phyloP scores from a whole-genome alignment of 2,113 vertebrate species.

The Gorsachius goisagi region DNA sequence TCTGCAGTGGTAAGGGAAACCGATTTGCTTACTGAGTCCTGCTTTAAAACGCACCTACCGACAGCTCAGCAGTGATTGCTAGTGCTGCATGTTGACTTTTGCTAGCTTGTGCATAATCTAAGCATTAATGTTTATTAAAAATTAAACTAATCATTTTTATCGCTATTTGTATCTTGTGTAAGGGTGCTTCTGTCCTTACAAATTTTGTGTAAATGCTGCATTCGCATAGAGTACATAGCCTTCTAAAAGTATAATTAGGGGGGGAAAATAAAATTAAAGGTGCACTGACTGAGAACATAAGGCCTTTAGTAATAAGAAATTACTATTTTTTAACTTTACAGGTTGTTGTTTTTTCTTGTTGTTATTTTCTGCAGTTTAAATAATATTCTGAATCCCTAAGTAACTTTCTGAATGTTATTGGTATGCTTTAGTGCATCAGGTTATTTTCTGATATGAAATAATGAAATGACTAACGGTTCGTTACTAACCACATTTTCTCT shows the following conservation, averaged over 20 bases:
- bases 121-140: background rate
- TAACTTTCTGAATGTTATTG: background rate
- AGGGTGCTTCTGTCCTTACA: background rate
- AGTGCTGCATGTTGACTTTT: accelerated
- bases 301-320: background rate
- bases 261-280: background rate
- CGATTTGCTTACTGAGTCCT: accelerated
- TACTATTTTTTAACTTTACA: background rate
- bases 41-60: too few relatives aligned
- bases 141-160: background rate
- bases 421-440: background rate
- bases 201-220: background rate
- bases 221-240: background rate
- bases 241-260: background rate
- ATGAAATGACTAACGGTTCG: constrained; percentile 57
- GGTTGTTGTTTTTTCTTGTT: background rate
- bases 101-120: background rate
- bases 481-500: constrained; percentile 74
- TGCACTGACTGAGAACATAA: background rate
- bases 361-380: background rate
- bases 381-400: background rate
- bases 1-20: constrained; percentile 86
- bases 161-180: accelerated
- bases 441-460: constrained; percentile 43
- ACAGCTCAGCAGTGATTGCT: accelerated